Evolutionary conservation across 2,113 vertebrate genomes (phyloP).

Genomic region (Oriolus oriolus): DNA sequence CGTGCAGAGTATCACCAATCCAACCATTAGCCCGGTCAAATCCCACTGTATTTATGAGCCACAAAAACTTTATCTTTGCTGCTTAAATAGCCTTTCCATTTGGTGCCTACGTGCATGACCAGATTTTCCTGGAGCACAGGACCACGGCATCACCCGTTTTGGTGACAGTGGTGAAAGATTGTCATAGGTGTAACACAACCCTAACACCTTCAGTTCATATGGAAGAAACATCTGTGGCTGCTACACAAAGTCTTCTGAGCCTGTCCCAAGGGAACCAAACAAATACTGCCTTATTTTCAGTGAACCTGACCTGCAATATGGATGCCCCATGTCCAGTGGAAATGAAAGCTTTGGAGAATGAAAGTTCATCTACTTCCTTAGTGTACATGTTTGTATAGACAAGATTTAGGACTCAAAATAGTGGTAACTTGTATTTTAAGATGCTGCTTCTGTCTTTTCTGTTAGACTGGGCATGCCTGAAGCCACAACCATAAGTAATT

Average conservation of each 20-base stretch:
- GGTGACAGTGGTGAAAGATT: background rate
- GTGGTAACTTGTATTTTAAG: background rate
- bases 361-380: background rate
- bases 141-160: background rate
- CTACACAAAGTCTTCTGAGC: background rate
- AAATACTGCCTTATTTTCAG: background rate
- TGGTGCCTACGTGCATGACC: rapidly evolving
- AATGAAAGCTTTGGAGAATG: background rate
- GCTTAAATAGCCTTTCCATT: background rate
- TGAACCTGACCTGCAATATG: background rate
- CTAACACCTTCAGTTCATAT: background rate
- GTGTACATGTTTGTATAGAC: background rate
- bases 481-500: background rate
- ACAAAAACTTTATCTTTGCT: background rate
- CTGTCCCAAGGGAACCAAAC: background rate
- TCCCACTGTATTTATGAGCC: background rate
- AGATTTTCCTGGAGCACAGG: background rate
- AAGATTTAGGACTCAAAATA: background rate
- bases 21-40: background rate
- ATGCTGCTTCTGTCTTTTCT: background rate
- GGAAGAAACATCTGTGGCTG: background rate
- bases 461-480: background rate
- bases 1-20: background rate
- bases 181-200: background rate
- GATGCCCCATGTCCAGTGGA: background rate